Conservation (phyloP, 2,888 invertebrate genomes). For the Pilophorus perplexus region DNA sequence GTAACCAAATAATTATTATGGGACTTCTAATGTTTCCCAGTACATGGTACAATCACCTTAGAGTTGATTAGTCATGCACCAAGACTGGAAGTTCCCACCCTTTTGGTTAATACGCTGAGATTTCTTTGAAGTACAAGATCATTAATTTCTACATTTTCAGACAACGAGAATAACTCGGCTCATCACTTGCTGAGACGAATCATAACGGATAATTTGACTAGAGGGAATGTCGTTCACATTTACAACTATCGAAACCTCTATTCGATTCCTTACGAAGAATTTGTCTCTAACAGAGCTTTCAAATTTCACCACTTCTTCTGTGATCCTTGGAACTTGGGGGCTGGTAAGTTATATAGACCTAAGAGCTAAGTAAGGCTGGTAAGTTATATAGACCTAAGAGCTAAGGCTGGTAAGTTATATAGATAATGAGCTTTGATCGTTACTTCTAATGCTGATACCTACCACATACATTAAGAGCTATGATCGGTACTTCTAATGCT, state of each 20-base stretch:
- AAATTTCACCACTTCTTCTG: background rate
- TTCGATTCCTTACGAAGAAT: background rate
- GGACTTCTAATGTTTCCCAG: background rate
- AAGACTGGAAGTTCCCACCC: no score
- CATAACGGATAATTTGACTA: constrained; percentile 5
- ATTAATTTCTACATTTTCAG: constrained; percentile 3
- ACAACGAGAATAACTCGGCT: constrained; percentile 1
- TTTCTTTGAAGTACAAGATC: background rate
- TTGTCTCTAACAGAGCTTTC: background rate
- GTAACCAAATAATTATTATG: no score
- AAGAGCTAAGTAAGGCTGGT: no score
- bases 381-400: no score
- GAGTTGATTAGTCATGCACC: background rate
- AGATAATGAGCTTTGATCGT: no score
- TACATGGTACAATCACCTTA: background rate
- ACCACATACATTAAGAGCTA: no score
- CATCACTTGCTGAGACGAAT: constrained; percentile 48
- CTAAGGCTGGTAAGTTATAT: no score
- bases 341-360: background rate
- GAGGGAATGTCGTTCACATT: constrained; percentile 21
- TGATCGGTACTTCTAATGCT: no score
- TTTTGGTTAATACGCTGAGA: no score
- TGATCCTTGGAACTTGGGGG: constrained; percentile 27
- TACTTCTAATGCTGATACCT: no score
- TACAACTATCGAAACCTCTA: background rate